Conservation (phyloP, 2,888 invertebrate genomes). For the Thysanoteuthis rhombus region DNA sequence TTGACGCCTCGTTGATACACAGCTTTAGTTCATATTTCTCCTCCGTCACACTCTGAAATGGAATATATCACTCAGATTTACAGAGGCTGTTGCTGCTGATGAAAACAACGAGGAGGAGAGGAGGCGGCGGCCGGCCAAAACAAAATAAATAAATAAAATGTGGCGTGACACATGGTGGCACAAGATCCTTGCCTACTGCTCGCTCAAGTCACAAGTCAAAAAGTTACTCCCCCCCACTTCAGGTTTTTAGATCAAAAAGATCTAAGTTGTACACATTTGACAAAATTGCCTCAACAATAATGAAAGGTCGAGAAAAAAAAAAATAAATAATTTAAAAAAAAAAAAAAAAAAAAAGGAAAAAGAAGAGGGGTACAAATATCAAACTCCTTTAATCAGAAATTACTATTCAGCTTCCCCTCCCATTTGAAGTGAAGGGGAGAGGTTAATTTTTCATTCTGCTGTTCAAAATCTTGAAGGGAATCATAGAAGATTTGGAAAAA, state of each 20-base stretch:
- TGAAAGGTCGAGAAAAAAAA: background rate
- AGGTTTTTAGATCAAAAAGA: background rate
- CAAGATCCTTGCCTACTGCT: background rate
- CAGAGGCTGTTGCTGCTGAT: background rate
- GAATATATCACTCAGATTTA: constrained; percentile 25
- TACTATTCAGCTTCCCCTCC: background rate
- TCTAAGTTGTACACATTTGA: background rate
- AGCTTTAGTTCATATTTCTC: constrained; percentile 83
- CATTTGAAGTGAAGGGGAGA: background rate
- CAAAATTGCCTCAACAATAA: background rate
- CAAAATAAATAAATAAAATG: background rate
- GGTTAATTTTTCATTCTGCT: background rate
- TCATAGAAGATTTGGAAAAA: background rate
- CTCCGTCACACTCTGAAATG: constrained; percentile 73
- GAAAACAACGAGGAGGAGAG: background rate
- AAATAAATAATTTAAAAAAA: background rate
- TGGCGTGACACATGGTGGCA: background rate
- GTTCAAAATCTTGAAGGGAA: background rate
- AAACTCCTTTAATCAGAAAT: background rate
- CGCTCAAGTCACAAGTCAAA: background rate
- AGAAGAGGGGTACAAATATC: background rate
- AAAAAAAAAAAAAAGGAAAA: background rate
- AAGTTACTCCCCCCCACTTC: background rate
- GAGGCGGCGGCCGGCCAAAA: background rate
- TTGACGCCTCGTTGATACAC: constrained; percentile 79